These are phyloP conservation scores for Phylloscopus whistleri DNA, from an alignment of 2,113 vertebrate species.

Conservation along the genomic window DNA sequence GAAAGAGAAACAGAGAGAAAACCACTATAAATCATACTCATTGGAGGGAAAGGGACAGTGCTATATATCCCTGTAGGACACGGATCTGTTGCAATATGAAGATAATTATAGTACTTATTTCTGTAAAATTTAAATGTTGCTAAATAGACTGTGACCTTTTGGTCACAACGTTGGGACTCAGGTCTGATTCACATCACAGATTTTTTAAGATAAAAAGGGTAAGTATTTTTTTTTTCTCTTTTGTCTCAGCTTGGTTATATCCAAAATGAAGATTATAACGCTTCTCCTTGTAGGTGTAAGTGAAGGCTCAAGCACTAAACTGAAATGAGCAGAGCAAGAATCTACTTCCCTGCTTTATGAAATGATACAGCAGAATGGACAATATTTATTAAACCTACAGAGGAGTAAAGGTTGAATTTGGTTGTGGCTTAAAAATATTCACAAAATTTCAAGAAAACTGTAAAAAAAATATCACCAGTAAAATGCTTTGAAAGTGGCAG, in stretches of 20 bases:
- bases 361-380: not conserved
- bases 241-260: not conserved
- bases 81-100: not conserved
- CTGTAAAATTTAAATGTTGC: not conserved
- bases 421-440: not conserved
- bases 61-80: not conserved
- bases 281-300: not conserved
- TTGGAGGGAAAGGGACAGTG: not conserved
- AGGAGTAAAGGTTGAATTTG: not conserved
- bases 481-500: not conserved
- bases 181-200: not conserved
- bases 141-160: not conserved
- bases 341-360: not conserved
- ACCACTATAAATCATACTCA: not conserved
- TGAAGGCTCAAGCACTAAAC: not conserved
- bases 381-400: not conserved
- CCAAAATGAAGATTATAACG: not conserved
- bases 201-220: not conserved
- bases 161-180: not conserved
- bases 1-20: not conserved
- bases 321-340: not conserved
- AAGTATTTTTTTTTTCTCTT: not conserved
- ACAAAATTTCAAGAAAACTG: not conserved
- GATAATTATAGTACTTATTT: not conserved
- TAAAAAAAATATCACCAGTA: not conserved